Conservation (phyloP, 2,888 invertebrate genomes). For the Drosophila rubida region DNA sequence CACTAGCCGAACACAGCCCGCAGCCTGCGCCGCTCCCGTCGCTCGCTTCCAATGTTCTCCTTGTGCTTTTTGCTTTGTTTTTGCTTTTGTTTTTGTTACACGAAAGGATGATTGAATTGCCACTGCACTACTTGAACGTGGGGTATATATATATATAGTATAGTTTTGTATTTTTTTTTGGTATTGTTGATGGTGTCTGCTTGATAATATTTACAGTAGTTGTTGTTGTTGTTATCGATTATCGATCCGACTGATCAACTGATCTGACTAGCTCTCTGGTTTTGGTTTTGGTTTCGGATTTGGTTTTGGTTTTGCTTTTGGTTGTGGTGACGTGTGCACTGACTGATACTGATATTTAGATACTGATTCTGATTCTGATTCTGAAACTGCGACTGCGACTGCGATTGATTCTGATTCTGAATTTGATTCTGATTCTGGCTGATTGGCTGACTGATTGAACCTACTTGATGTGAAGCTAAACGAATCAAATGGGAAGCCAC, state of each 20-base stretch:
- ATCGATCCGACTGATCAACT: slow-evolving; percentile 32
- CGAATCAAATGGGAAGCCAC: slow-evolving; percentile 85
- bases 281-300: slow-evolving; percentile 16
- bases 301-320: slow-evolving; percentile 12
- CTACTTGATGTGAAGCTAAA: slow-evolving; percentile 73
- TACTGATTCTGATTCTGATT: slow-evolving; percentile 28
- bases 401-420: slow-evolving; percentile 34
- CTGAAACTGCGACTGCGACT: slow-evolving; percentile 41
- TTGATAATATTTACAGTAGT: slow-evolving; percentile 36
- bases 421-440: slow-evolving; percentile 35
- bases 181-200: slow-evolving; percentile 20
- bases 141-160: slow-evolving; percentile 16
- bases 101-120: slow-evolving; percentile 27
- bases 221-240: slow-evolving; percentile 47
- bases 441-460: slow-evolving; percentile 69
- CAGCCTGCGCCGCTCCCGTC: slow-evolving; percentile 63
- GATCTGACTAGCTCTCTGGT: slow-evolving; percentile 5
- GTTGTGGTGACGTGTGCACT: slow-evolving; percentile 51
- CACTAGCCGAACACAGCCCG: slow-evolving; percentile 52
- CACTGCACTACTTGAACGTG: slow-evolving; percentile 53
- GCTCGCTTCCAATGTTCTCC: slow-evolving; percentile 36
- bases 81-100: background rate
- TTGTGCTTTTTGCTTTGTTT: slow-evolving; percentile 20
- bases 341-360: slow-evolving; percentile 40
- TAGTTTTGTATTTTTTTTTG: slow-evolving; percentile 1